phyloP scores from a whole-genome alignment of 2,113 vertebrate genomes.

The Corythornis madagascariensis region DNA sequence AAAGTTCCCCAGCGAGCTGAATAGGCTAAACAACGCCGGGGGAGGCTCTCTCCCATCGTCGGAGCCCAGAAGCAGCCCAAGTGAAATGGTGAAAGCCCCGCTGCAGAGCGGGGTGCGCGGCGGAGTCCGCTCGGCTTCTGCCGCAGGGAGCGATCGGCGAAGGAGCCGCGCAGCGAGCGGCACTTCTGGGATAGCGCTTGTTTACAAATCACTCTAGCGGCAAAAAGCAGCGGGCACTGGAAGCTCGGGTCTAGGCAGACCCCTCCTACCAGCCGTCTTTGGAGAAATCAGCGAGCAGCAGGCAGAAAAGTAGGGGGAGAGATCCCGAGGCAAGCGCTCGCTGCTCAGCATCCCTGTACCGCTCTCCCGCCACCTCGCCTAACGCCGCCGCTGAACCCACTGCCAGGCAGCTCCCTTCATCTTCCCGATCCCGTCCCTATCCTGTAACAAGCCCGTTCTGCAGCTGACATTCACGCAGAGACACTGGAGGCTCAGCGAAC shows the following conservation, averaged over 20 bases:
- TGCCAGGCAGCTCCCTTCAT: background rate
- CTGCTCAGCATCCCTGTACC: background rate
- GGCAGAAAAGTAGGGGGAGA: background rate
- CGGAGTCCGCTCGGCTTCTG: background rate
- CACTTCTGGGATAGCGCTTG: conserved; percentile 71
- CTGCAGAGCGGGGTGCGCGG: no score
- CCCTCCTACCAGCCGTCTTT: conserved; percentile 4
- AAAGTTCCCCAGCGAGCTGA: background rate
- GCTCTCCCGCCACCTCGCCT: background rate
- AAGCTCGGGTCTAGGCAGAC: conserved; percentile 51
- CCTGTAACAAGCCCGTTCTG: background rate
- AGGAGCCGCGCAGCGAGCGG: conserved; percentile 65
- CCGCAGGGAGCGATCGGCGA: conserved; percentile 60
- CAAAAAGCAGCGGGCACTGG: conserved; percentile 43
- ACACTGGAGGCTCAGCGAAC: rapidly evolving
- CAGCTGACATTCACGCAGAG: background rate
- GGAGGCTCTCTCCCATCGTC: background rate
- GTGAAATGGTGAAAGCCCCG: conserved; percentile 23
- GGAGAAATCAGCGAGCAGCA: background rate
- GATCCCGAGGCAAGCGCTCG: background rate
- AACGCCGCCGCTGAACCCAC: background rate
- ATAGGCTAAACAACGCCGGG: background rate
- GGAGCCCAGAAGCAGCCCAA: conserved; percentile 8
- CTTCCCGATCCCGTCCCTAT: background rate
- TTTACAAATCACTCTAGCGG: conserved; percentile 76